A percentile compares a stretch with the other conserved stretches of the same genome.
Evolutionary conservation across 1,140 invertebrate species (phyloP).

Genomic region (Parapsyche elsis): DNA sequence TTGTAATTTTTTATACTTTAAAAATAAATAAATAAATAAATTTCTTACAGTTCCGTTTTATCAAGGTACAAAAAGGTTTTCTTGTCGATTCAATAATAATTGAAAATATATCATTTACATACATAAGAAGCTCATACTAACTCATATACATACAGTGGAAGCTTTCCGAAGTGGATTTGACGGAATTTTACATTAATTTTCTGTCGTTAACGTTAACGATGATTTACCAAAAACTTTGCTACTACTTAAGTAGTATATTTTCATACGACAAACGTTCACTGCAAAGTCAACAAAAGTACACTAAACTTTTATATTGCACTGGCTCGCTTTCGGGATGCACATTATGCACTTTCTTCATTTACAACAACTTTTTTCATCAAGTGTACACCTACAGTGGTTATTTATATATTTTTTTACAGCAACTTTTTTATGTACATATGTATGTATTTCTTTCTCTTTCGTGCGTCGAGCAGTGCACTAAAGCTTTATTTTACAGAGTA

Average conservation of each 20-base stretch:
- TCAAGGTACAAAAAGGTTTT: too few species aligned
- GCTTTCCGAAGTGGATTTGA: too few species aligned
- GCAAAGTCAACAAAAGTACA: not conserved
- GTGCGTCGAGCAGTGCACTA: not conserved
- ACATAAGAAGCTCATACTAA: too few species aligned
- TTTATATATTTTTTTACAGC: not conserved
- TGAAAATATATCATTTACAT: too few species aligned
- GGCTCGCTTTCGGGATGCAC: not conserved
- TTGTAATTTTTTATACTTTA: too few species aligned
- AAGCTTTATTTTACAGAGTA: not conserved
- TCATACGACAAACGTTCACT: not conserved
- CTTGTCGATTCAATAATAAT: too few species aligned
- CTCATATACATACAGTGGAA: too few species aligned
- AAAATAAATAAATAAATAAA: too few species aligned
- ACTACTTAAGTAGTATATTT: not conserved
- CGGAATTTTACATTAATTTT: too few species aligned
- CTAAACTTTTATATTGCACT: constrained; percentile 2
- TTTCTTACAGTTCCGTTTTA: too few species aligned
- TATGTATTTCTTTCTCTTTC: not conserved
- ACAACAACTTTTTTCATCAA: not conserved
- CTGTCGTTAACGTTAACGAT: not conserved
- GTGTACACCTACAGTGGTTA: not conserved
- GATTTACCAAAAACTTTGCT: not conserved
- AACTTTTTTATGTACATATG: not conserved
- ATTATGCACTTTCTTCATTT: not conserved